phyloP scores from a whole-genome alignment of 2,113 vertebrate genomes.

The Macrotus californicus region DNA sequence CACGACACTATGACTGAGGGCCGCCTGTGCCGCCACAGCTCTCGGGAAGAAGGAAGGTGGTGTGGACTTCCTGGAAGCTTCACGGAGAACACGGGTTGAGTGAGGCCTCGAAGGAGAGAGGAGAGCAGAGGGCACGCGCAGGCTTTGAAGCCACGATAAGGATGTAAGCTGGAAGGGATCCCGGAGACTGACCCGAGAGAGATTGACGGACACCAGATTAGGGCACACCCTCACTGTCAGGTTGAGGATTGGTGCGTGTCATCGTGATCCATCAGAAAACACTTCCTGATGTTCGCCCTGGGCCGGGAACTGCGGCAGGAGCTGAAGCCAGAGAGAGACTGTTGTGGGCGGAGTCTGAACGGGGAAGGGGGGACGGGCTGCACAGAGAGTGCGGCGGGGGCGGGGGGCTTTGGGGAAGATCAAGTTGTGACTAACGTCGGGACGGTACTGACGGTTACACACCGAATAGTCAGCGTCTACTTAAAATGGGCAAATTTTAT shows the following conservation, averaged over 20 bases:
- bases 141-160: not conserved
- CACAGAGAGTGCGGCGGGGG: not conserved
- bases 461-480: not conserved
- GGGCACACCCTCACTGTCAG: not conserved
- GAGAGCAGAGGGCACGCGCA: not conserved
- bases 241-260: not conserved
- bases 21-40: not conserved
- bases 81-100: not conserved
- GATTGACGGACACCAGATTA: not conserved
- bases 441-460: not conserved
- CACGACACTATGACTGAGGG: not conserved
- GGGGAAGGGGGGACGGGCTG: accelerated
- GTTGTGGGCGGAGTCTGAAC: accelerated
- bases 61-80: not conserved
- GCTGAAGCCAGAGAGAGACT: not conserved
- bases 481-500: not conserved
- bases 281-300: not conserved
- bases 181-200: not conserved
- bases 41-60: not conserved
- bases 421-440: not conserved
- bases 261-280: not conserved
- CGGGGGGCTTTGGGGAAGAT: too few relatives aligned
- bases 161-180: not conserved
- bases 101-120: not conserved
- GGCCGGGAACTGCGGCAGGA: not conserved